Percentiles rank a stretch among this genome's conserved stretches.
These are phyloP conservation scores for Vespertilio murinus DNA, from an alignment of 2,797 vertebrate genomes.

Conservation along the genomic window DNA sequence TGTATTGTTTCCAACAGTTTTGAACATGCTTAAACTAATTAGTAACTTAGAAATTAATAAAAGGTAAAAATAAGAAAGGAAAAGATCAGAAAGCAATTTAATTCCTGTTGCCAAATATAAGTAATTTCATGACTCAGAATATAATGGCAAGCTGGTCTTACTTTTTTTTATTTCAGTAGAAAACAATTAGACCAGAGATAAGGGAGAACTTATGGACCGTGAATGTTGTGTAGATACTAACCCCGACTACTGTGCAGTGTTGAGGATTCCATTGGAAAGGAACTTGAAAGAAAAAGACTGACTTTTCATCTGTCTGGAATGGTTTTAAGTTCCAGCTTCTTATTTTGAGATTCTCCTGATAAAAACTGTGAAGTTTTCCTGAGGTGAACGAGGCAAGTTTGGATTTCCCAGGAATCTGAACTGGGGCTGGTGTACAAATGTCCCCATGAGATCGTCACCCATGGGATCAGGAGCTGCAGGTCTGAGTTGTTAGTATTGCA, in stretches of 20 bases:
- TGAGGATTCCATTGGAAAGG: background rate
- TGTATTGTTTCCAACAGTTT: background rate
- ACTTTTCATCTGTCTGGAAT: conserved; percentile 14
- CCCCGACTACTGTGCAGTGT: background rate
- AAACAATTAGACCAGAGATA: background rate
- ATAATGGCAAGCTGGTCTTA: conserved; percentile 2
- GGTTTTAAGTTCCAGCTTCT: conserved; percentile 15
- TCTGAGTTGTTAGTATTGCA: too few relatives aligned
- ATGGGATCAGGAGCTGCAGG: background rate
- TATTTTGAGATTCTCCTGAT: conserved; percentile 31
- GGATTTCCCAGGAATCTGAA: background rate
- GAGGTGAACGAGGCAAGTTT: conserved; percentile 11
- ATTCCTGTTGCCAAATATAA: background rate
- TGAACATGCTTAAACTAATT: background rate
- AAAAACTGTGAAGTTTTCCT: background rate
- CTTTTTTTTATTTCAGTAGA: conserved; percentile 30
- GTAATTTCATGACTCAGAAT: background rate
- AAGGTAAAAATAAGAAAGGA: conserved; percentile 13
- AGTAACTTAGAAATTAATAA: conserved; percentile 34
- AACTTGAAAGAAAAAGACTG: background rate
- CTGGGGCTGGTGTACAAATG: background rate
- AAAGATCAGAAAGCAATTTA: conserved; percentile 7
- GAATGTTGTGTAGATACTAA: background rate
- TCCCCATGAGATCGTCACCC: background rate
- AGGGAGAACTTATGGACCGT: background rate